A percentile compares a stretch with the other conserved stretches of the same genome.
These are phyloP conservation scores for Periophthalmus magnuspinnatus DNA, from an alignment of 2,797 vertebrate genomes.

Conservation along the genomic window DNA sequence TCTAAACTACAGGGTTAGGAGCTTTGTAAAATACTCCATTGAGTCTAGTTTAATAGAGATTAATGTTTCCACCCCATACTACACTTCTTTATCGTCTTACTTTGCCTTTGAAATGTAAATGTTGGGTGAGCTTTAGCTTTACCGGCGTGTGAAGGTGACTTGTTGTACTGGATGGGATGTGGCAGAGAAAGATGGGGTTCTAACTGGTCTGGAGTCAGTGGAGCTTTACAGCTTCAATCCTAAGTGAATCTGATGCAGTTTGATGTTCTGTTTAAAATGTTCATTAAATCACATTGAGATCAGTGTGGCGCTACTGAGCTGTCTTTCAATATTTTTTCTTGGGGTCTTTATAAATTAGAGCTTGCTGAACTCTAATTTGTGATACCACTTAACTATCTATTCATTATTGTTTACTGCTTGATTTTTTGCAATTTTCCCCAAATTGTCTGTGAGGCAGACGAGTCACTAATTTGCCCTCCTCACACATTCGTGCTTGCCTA, in stretches of 20 bases:
- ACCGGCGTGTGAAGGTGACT: conserved; percentile 50
- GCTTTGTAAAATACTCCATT: not conserved
- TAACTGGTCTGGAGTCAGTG: conserved; percentile 24
- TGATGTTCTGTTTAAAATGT: not conserved
- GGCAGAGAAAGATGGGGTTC: conserved; percentile 44
- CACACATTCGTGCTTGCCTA: too few species aligned
- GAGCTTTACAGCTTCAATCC: not conserved
- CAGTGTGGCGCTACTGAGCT: too few species aligned
- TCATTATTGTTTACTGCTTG: too few species aligned
- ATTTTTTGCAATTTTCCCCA: too few species aligned
- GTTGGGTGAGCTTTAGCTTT: conserved; percentile 10
- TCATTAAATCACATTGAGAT: not conserved
- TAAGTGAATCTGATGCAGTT: conserved; percentile 13
- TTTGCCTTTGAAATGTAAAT: conserved; percentile 61
- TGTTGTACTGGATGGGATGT: conserved; percentile 42
- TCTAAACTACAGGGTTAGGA: not conserved
- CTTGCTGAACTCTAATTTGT: too few species aligned
- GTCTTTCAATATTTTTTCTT: too few species aligned
- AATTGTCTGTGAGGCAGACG: too few species aligned
- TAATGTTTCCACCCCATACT: conserved; percentile 27
- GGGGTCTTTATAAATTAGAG: too few species aligned
- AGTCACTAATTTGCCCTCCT: too few species aligned
- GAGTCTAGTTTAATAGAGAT: not conserved
- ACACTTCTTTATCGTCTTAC: conserved; percentile 12
- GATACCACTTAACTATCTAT: too few species aligned